These are phyloP conservation scores for Prosapia bicincta DNA, from an alignment of 2,888 invertebrate genomes.

Conservation along the genomic window DNA sequence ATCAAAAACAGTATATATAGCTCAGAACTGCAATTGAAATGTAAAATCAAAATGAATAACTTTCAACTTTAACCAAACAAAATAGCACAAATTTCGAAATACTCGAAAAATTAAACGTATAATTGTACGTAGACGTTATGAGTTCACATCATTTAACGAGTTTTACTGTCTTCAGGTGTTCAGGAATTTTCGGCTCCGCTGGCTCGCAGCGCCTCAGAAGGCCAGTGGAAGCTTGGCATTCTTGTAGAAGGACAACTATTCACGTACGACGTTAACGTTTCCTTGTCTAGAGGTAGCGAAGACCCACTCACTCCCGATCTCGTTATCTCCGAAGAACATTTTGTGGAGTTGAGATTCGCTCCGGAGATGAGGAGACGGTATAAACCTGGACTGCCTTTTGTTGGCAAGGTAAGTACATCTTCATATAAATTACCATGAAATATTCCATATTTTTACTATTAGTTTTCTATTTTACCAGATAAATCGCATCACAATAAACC, in stretches of 20 bases:
- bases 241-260: slow-evolving; percentile 54
- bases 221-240: slow-evolving; percentile 57
- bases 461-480: too few species aligned
- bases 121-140: too few species aligned
- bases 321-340: slow-evolving; percentile 63
- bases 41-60: too few species aligned
- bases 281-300: slow-evolving; percentile 39
- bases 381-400: slow-evolving; percentile 63
- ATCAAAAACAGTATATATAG: too few species aligned
- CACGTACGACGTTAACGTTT: slow-evolving; percentile 55
- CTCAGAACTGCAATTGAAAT: too few species aligned
- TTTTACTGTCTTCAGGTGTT: slow-evolving; percentile 55
- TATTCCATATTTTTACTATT: too few species aligned
- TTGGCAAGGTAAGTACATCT: slow-evolving; percentile 55
- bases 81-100: too few species aligned
- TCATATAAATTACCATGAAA: too few species aligned
- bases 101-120: too few species aligned
- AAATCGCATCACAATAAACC: too few species aligned
- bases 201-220: slow-evolving; percentile 55
- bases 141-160: too few species aligned
- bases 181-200: slow-evolving; percentile 55
- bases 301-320: slow-evolving; percentile 50
- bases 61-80: too few species aligned
- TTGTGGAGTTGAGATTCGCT: slow-evolving; percentile 61
- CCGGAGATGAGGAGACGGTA: slow-evolving; percentile 61